phyloP scores from a whole-genome alignment of 2,797 vertebrate species.

The Dicrostonyx torquatus region DNA sequence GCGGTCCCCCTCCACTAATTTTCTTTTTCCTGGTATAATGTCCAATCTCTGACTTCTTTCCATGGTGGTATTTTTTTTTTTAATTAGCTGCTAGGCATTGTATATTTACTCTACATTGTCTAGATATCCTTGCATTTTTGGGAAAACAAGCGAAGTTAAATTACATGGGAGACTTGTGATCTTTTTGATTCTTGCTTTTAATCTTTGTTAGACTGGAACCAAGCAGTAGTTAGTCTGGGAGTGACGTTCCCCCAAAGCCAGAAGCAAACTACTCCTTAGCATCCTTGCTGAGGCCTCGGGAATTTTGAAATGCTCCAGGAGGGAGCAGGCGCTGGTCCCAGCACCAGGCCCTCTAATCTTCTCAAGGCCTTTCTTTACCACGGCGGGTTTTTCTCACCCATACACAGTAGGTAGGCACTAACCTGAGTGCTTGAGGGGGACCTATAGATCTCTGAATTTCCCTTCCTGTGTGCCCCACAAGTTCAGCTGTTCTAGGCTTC shows the following conservation, averaged over 20 bases:
- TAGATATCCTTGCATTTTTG: slow-evolving; percentile 3
- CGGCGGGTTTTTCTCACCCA: not conserved
- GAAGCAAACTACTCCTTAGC: not conserved
- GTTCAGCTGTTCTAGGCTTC: not conserved
- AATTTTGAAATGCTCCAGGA: not conserved
- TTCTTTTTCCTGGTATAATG: not conserved
- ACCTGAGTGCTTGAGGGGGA: not conserved
- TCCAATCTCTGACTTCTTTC: not conserved
- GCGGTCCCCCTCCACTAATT: not conserved
- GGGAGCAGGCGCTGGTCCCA: not conserved
- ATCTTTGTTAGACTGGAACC: not conserved
- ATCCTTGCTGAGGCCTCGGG: not conserved
- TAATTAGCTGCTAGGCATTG: not conserved
- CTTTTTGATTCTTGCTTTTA: slow-evolving; percentile 13
- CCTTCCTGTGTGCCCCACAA: not conserved
- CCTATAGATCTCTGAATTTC: not conserved
- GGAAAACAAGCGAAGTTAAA: not conserved
- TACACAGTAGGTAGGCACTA: not conserved
- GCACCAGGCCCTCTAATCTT: not conserved
- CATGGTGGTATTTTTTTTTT: not conserved
- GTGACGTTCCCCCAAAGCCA: not conserved
- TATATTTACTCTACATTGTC: not conserved
- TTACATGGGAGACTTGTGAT: not conserved
- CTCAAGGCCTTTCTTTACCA: not conserved
- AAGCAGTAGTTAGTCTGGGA: not conserved